Conservation (phyloP, 2,113 vertebrate genomes). For the Zosterops hypoxanthus region DNA sequence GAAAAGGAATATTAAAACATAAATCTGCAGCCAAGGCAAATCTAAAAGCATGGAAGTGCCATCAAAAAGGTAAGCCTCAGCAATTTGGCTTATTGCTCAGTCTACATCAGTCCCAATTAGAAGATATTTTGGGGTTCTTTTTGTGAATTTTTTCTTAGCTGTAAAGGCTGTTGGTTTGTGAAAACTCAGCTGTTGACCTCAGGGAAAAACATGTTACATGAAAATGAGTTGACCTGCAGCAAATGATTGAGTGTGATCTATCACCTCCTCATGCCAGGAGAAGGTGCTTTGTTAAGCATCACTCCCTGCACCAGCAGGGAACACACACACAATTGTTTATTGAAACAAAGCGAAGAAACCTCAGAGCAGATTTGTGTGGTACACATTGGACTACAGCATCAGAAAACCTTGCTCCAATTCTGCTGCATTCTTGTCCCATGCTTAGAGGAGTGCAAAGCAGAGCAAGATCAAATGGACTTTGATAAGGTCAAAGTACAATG, state of each 20-base stretch:
- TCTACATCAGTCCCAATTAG: neutral
- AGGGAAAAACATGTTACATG: neutral
- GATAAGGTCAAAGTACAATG: neutral
- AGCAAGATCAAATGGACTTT: rapidly evolving
- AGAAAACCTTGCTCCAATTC: neutral
- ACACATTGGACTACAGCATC: too few species aligned
- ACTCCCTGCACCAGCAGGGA: neutral
- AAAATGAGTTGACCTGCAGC: neutral
- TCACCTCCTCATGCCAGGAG: neutral
- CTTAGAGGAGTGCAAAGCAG: neutral
- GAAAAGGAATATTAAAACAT: neutral
- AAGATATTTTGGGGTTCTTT: neutral
- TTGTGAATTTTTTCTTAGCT: neutral
- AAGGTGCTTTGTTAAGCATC: neutral
- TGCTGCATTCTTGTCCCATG: rapidly evolving
- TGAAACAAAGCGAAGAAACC: neutral
- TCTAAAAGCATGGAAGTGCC: neutral
- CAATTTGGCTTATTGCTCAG: neutral
- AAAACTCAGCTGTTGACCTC: neutral
- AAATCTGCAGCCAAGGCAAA: neutral
- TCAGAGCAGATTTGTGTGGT: neutral
- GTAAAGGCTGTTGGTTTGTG: neutral
- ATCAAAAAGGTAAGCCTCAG: neutral
- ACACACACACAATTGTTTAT: neutral
- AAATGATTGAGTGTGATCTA: neutral